Percentiles rank a stretch among this genome's conserved stretches.
phyloP scores from a whole-genome alignment of 2,797 vertebrate genomes.

The Acrossocheilus wenchowensis region DNA sequence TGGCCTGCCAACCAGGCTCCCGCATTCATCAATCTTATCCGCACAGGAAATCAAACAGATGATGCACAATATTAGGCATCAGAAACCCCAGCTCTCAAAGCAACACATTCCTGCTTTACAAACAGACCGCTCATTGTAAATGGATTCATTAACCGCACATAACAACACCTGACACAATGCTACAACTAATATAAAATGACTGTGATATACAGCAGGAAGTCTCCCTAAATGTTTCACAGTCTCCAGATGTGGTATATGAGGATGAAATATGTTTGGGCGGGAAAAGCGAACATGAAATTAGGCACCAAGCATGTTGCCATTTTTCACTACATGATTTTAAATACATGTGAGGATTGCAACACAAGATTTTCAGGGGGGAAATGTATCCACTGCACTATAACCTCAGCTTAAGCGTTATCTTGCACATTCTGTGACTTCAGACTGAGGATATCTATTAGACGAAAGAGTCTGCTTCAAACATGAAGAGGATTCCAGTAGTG shows the following conservation, averaged over 20 bases:
- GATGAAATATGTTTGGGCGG: background rate
- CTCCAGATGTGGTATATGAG: conserved; percentile 18
- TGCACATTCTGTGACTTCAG: background rate
- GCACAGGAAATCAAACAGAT: conserved; percentile 58
- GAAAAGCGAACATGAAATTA: background rate
- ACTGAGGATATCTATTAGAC: background rate
- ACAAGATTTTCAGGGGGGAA: background rate
- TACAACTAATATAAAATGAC: conserved; percentile 50
- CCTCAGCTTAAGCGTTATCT: background rate
- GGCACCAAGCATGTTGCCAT: background rate
- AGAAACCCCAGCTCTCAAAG: conserved; percentile 37
- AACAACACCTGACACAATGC: conserved; percentile 39
- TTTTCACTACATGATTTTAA: background rate
- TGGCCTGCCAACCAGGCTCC: conserved; percentile 60
- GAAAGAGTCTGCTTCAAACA: conserved; percentile 31
- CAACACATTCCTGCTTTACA: conserved; percentile 37
- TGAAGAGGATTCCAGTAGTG: conserved; percentile 21
- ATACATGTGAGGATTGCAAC: background rate
- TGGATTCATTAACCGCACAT: conserved; percentile 51
- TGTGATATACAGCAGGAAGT: conserved; percentile 24
- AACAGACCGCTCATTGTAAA: conserved; percentile 41
- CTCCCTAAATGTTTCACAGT: conserved; percentile 9
- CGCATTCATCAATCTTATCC: conserved; percentile 61
- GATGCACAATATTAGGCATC: conserved; percentile 51
- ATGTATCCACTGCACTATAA: background rate